Base-by-base conservation (phyloP, 2,888 invertebrate genomes). In the Vesta saturnalis region DNA sequence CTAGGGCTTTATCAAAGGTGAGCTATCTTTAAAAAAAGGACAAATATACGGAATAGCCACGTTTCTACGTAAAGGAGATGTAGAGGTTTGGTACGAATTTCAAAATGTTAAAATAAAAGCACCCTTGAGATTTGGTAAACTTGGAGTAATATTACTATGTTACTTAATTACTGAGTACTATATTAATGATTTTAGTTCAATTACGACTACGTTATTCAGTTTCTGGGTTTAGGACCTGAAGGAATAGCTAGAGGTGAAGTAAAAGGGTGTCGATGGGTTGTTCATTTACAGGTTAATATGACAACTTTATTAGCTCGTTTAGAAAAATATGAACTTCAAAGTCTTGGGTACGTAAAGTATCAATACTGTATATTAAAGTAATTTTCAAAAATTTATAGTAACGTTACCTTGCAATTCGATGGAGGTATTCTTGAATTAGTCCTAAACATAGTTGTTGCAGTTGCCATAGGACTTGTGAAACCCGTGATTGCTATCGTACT, bases 281-380 rank as follows among this genome's bases (percentile, higher is more conserved):
- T 64, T 14, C 35, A 64, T 18, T 1, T 64, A 1, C n/a, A 52
- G 16, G 1, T 64, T 6, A 12, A 64, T 16, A 35, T 59, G 64
- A 18, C 19, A 1, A 64, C 46, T 12, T 4, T 58, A 6, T 15
- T 18, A 39, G 49, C 59, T 0, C 10, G 8, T 1, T 14, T 64
- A 14, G 52, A 21, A 8, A 19, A 39, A 10, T 64, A 19, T 16
- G 6, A 59, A n/a, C 10, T 64, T 0, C 15, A 64, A 10, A 52
- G 6, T 21, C 22, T 64, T 8, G 64, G 64, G 64, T 64, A 52
- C 8, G 30, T 47, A 54, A 19, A 30, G 4, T 18, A 39, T 46
- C 4, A n/a, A 19, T n/a, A 1, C 18, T 19, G 1, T 14, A 18
- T 3, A 46, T 15, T 55, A 8, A 15, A n/a, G 14, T 1, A n/a